A percentile compares a stretch with the other conserved stretches of the same genome.
Evolutionary conservation across 2,797 vertebrate genomes (phyloP).

Genomic region (Macrochelys suwanniensis): DNA sequence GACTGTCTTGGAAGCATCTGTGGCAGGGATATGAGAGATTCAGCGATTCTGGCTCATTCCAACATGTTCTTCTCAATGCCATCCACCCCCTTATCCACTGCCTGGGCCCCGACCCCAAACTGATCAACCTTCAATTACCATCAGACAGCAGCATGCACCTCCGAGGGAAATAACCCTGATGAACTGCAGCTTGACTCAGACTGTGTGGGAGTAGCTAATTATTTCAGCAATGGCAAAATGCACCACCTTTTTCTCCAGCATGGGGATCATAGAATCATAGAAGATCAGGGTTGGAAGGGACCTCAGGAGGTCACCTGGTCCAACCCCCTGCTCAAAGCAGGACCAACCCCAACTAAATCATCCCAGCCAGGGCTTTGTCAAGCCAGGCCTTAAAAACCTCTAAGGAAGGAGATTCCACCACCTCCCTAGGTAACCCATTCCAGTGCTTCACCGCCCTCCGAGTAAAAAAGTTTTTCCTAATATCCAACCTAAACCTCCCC

Average conservation of each 20-base stretch:
- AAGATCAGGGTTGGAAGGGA: too few species aligned
- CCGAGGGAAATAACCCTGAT: neutral
- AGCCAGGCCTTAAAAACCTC: too few species aligned
- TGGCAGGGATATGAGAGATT: rapidly evolving
- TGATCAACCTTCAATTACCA: neutral
- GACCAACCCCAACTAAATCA: too few species aligned
- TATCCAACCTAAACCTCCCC: too few species aligned
- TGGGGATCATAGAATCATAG: neutral
- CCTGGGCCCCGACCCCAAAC: neutral
- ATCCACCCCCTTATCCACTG: constrained; percentile 31
- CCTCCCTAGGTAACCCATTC: too few species aligned
- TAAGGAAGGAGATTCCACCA: too few species aligned
- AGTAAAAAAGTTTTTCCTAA: too few species aligned
- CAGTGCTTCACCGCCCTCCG: too few species aligned
- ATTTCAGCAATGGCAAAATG: constrained; percentile 36
- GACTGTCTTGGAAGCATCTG: neutral
- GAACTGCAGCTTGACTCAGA: constrained; percentile 65
- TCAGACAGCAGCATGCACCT: neutral
- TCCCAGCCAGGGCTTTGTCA: too few species aligned
- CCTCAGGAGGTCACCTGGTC: too few species aligned
- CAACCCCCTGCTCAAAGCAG: too few species aligned
- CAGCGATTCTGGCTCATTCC: neutral
- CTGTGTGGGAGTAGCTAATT: constrained; percentile 56
- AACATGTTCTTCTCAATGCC: neutral
- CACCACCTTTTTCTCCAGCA: neutral